A percentile compares a stretch with the other conserved stretches of the same genome.
These are phyloP conservation scores for Hemicrepidius hirtus DNA, from an alignment of 2,888 invertebrate species.

Conservation along the genomic window DNA sequence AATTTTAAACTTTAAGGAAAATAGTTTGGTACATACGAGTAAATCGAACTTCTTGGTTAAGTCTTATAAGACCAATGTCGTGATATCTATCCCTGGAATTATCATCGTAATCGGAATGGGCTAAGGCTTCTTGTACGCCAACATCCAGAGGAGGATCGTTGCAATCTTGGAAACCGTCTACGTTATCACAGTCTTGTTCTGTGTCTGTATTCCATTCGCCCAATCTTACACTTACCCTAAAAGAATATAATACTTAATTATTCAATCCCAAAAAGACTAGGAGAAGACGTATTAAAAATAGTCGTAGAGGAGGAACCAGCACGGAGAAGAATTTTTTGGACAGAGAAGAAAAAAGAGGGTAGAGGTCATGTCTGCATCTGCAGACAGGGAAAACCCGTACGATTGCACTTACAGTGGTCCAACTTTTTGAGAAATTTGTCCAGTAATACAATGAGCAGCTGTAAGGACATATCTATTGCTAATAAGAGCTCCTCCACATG, in stretches of 20 bases:
- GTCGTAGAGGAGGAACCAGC: too few species aligned
- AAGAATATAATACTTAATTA: too few species aligned
- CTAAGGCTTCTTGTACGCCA: slow-evolving; percentile 60
- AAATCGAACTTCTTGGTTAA: slow-evolving; percentile 70
- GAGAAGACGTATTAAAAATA: too few species aligned
- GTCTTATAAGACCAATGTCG: slow-evolving; percentile 72
- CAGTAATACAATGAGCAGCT: slow-evolving; percentile 75
- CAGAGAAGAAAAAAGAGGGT: too few species aligned
- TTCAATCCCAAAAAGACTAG: too few species aligned
- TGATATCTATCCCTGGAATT: slow-evolving; percentile 56
- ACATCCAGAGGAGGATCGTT: slow-evolving; percentile 61
- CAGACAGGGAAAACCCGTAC: too few species aligned
- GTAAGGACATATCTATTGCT: slow-evolving; percentile 74
- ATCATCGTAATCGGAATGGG: slow-evolving; percentile 62
- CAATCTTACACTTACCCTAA: slow-evolving; percentile 66
- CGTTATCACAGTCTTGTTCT: slow-evolving; percentile 69
- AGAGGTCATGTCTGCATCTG: too few species aligned
- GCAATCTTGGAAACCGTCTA: slow-evolving; percentile 59
- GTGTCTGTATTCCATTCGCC: slow-evolving; percentile 73
- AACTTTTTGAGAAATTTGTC: slow-evolving; percentile 65
- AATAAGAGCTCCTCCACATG: slow-evolving; percentile 75
- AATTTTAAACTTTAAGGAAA: slow-evolving; percentile 11
- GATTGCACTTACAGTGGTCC: slow-evolving; percentile 71
- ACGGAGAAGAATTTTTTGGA: too few species aligned
- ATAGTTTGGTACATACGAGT: slow-evolving; percentile 71